A percentile compares a stretch with the other conserved stretches of the same genome.
phyloP scores from a whole-genome alignment of 2,797 vertebrate genomes.

The Halcyon badia region DNA sequence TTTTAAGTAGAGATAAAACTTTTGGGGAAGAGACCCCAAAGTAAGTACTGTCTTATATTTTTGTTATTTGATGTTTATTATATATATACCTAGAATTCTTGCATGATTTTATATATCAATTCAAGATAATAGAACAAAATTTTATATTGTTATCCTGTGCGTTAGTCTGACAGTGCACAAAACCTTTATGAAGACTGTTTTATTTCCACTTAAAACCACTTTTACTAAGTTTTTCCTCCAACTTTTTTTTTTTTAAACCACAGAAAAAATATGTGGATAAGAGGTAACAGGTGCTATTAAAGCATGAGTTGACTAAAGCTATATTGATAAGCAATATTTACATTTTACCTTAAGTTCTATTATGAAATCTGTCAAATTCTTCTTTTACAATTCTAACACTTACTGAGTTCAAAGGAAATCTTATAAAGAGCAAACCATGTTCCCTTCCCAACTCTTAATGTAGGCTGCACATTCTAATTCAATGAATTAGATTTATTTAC shows the following conservation, averaged over 20 bases:
- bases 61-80: background rate
- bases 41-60: background rate
- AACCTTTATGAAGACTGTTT: background rate
- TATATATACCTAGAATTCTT: background rate
- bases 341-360: background rate
- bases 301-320: background rate
- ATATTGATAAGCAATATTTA: background rate
- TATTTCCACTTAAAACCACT: background rate
- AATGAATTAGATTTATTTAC: constrained; percentile 51
- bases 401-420: background rate
- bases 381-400: background rate
- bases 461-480: constrained; percentile 33
- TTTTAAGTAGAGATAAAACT: background rate
- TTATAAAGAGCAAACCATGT: background rate
- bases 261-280: background rate
- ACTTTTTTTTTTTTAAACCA: background rate
- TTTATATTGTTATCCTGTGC: background rate
- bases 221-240: background rate
- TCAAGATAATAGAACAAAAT: background rate
- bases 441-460: background rate
- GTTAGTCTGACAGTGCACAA: background rate
- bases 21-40: background rate
- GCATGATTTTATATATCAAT: background rate
- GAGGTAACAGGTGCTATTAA: background rate
- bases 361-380: background rate